phyloP scores from a whole-genome alignment of 2,797 vertebrate genomes.

The Karalla daura region DNA sequence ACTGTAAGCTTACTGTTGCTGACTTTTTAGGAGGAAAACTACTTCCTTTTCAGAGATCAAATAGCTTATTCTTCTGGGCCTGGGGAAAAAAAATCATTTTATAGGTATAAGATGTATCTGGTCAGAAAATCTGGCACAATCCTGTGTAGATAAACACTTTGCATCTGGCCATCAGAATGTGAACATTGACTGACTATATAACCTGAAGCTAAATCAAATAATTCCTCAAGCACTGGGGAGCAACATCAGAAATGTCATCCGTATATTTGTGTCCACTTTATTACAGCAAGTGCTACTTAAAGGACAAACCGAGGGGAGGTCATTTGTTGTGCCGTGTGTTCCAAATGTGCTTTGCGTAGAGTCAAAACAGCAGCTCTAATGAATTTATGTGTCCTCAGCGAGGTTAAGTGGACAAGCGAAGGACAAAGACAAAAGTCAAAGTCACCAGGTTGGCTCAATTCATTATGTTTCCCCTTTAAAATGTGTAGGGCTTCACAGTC shows the following conservation, averaged over 20 bases:
- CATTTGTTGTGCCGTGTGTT: conserved; percentile 53
- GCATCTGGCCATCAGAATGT: not conserved
- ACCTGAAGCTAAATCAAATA: conserved; percentile 28
- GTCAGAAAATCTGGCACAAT: not conserved
- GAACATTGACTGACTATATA: not conserved
- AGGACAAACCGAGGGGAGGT: conserved; percentile 45
- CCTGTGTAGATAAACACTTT: not conserved
- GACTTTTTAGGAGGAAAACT: conserved; percentile 17
- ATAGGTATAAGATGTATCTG: not conserved
- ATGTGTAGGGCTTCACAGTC: conserved; percentile 12
- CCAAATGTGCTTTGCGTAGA: conserved; percentile 65
- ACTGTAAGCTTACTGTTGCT: conserved; percentile 18
- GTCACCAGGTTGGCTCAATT: conserved; percentile 8
- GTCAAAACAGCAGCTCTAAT: conserved; percentile 65
- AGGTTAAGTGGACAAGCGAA: conserved; percentile 70
- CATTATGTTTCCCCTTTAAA: not conserved
- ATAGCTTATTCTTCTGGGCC: not conserved
- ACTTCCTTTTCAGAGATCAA: not conserved
- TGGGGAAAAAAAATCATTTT: not conserved
- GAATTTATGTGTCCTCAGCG: conserved; percentile 62
- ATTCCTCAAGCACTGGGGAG: conserved; percentile 29
- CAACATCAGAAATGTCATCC: not conserved
- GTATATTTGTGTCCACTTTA: conserved; percentile 22
- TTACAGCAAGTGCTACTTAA: conserved; percentile 22
- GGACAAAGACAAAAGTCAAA: conserved; percentile 52